Evolutionary conservation across 1,140 invertebrate species (phyloP).

Genomic region (Drosophila rufa): DNA sequence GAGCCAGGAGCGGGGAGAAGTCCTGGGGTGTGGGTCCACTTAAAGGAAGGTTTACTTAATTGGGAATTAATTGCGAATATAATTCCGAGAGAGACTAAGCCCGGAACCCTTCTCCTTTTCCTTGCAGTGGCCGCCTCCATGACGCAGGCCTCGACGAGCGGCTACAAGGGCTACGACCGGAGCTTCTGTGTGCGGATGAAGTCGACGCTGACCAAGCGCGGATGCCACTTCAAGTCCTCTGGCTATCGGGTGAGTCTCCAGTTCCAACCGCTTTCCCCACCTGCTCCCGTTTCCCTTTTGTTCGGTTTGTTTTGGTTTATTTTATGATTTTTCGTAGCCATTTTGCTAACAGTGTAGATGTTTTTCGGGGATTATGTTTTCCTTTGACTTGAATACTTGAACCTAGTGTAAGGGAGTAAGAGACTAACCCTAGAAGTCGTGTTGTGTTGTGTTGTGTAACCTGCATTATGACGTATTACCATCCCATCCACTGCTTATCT

Average conservation of each 20-base stretch:
- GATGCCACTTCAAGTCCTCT: slow-evolving; percentile 98
- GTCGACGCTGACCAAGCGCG: slow-evolving; percentile 97
- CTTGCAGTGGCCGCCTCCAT: slow-evolving; percentile 94
- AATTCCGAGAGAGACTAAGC: neutral
- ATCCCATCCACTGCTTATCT: slow-evolving; percentile 84
- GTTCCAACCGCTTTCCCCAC: neutral
- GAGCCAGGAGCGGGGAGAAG: slow-evolving; percentile 9
- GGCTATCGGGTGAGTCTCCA: slow-evolving; percentile 95
- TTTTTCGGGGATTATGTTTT: slow-evolving; percentile 9
- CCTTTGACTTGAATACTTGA: slow-evolving; percentile 13
- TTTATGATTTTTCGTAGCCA: slow-evolving; percentile 13
- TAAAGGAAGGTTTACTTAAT: too few species aligned
- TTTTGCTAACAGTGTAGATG: slow-evolving; percentile 29
- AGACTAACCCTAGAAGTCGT: slow-evolving; percentile 57
- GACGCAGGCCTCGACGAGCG: slow-evolving; percentile 90
- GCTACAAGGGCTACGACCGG: slow-evolving; percentile 94
- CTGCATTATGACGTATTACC: slow-evolving; percentile 72
- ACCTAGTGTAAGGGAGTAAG: slow-evolving; percentile 14
- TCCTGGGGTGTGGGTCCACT: neutral
- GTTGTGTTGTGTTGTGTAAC: slow-evolving; percentile 35
- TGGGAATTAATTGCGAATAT: too few species aligned
- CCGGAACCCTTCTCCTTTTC: slow-evolving; percentile 30
- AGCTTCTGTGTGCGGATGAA: slow-evolving; percentile 99
- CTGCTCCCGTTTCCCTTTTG: slow-evolving; percentile 5
- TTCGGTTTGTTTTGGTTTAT: slow-evolving; percentile 10